Evolutionary conservation across 2,888 invertebrate species (phyloP), one percentile per base, ranked within the genome.

Genomic region (Parnassius mnemosyne): DNA sequence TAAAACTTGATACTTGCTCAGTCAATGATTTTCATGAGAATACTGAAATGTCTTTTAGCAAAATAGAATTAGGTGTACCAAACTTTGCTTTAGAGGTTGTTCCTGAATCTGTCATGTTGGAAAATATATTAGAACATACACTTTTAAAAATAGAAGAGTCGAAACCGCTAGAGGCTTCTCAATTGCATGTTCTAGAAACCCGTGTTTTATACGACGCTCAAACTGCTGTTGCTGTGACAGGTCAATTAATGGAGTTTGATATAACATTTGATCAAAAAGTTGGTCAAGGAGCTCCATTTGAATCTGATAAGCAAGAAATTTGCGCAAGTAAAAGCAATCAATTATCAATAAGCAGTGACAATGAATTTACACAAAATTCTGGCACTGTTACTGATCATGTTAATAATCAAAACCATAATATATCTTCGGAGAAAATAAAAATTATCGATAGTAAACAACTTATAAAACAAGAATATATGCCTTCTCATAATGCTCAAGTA

Each of bases 171-270:
- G 55, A 53, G 44, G 16, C 44, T 7, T 25, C 49, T 20, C 34
- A 34, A 50, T 34, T 44, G 10, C 60, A 64, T 50, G 34, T 25
- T 41, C 16, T 60, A 49, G 53, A 64, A 5, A 53, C 57, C 0
- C 11, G 50, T 41, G 11, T 60, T 10, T 57, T 64, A 3, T 46
- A 68, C 67, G 64, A 61, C 41, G 64, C 61, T 25, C 59, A 65
- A 64, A 25, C 65, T 47, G 67, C 66, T 64, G 63, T 66, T 42
- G 66, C 68, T 50, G 61, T 66, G 57, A 55, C 63, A 52, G 65
- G 70, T 57, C 43, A 61, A 50, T 65, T 73, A 52, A 64, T 76
- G 53, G 66, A 68, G 53, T 13, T 10, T n/a, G 20, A 60, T 60
- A 20, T 64, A 65, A 64, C 60, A 62, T 42, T 41, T 43, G 11